phyloP scores from a whole-genome alignment of 2,888 invertebrate genomes.

The Cerastis rubricosa region DNA sequence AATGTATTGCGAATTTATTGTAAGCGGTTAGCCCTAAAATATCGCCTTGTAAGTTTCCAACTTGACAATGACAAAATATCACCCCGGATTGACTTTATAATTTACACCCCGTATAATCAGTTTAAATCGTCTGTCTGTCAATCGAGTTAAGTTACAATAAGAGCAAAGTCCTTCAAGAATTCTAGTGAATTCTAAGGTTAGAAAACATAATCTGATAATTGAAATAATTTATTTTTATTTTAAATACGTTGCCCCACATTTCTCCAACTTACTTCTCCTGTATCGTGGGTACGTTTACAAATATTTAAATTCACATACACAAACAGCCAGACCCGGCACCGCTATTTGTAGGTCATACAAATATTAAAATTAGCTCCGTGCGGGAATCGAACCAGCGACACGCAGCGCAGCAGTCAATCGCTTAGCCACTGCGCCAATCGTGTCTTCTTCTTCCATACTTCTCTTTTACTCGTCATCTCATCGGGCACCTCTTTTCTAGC shows the following conservation, averaged over 20 bases:
- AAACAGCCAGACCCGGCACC: too few species aligned
- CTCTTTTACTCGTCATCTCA: too few species aligned
- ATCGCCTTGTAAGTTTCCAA: constrained; percentile 37
- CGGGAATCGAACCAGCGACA: too few species aligned
- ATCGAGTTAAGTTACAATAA: constrained; percentile 10
- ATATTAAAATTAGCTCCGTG: too few species aligned
- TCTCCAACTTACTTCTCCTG: background rate
- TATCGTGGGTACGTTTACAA: background rate
- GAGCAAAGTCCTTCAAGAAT: constrained; percentile 9
- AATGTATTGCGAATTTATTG: background rate
- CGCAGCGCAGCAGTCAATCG: too few species aligned
- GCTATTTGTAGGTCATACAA: too few species aligned
- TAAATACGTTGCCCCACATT: background rate
- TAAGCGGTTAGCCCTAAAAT: background rate
- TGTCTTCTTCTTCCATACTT: too few species aligned
- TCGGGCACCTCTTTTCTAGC: too few species aligned
- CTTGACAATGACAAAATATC: constrained; percentile 68
- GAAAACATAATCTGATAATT: background rate
- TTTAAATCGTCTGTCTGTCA: constrained; percentile 43
- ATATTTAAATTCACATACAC: too few species aligned
- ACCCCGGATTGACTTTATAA: constrained; percentile 60
- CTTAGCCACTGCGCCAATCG: too few species aligned
- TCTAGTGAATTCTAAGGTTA: background rate
- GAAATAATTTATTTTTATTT: background rate
- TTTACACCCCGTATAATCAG: constrained; percentile 54